Base-by-base conservation (phyloP, 1,140 invertebrate genomes). In the Brachionus rubens region DNA sequence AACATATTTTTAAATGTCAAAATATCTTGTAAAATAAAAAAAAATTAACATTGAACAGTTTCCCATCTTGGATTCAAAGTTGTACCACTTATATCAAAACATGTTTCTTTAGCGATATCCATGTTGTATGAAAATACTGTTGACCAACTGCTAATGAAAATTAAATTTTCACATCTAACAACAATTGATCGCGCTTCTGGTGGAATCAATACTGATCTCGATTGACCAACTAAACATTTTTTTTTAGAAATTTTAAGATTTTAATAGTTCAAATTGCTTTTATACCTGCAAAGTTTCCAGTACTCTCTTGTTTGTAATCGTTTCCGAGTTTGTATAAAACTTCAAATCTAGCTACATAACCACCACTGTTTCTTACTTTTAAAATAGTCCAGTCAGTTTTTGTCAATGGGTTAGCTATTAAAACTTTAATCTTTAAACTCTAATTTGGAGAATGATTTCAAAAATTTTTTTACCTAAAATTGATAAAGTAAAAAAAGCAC, bases 321-420 rank as follows among this genome's bases (percentile, higher is more conserved):
- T 72, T 19, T 12, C 28, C 28, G 10, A 72, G 33, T 48, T 50
- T 72, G 16, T 72, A 72, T n/a, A 10, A 14, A 10, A 72, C 28
- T 72, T 72, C 68, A 30, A 72, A 72, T n/a, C 68, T 30, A 1
- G 68, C 68, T 36, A 72, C 68, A 72, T 72, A 72, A 1, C 46
- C 68, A 5, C 68, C 68, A 12, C 12, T 36, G 50, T 72, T 72
- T 48, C 9, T 72, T 6, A 72, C 68, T 72, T 72, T 48, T 40
- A 72, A 40, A 4, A 54, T 72, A 30, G 68, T 72, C 68, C 68
- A 72, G 41, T 72, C 50, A 40, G 36, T 24, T 30, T 24, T 48
- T 21, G 47, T 50, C 24, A 72, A 50, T 33, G 68, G 46, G 2
- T 19, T 50, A 21, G 68, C 67, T 70, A 16, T 54, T 5, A 54